phyloP scores from a whole-genome alignment of 2,797 vertebrate genomes.

The Anguilla megastoma region DNA sequence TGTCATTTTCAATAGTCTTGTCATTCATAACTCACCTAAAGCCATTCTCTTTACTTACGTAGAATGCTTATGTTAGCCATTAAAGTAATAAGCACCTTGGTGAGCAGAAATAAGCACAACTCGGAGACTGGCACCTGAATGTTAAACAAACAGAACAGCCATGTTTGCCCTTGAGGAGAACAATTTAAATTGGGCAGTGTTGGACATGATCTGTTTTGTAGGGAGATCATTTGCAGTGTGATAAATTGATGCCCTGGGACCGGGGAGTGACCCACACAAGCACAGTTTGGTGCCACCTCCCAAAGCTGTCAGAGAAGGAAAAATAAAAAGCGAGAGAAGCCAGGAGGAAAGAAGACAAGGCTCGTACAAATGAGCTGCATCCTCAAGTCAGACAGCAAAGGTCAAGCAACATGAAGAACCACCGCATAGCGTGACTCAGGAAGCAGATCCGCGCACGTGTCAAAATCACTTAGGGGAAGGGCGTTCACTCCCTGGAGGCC shows the following conservation, averaged over 20 bases:
- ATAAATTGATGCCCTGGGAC: slow-evolving; percentile 31
- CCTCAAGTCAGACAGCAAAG: slow-evolving; percentile 10
- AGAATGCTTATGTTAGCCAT: slow-evolving; percentile 56
- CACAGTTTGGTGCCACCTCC: not conserved
- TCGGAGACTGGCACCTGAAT: slow-evolving; percentile 13
- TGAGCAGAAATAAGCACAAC: slow-evolving; percentile 40
- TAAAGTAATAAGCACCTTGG: slow-evolving; percentile 35
- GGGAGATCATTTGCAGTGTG: slow-evolving; percentile 50
- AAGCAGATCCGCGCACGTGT: not conserved
- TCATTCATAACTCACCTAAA: not conserved
- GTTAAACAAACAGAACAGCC: slow-evolving; percentile 30
- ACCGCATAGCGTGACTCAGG: not conserved
- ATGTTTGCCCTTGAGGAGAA: slow-evolving; percentile 41
- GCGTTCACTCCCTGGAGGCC: not conserved
- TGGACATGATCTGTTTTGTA: slow-evolving; percentile 52
- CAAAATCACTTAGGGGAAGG: not conserved
- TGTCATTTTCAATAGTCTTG: slow-evolving; percentile 43
- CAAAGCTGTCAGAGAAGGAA: not conserved
- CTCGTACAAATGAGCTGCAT: not conserved
- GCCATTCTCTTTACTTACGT: slow-evolving; percentile 59
- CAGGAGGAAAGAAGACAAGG: not conserved
- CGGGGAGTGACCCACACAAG: not conserved
- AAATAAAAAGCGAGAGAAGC: not conserved
- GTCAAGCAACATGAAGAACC: not conserved
- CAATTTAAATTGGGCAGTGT: slow-evolving; percentile 49